Evolutionary conservation across 2,888 invertebrate species (phyloP), one percentile per base, ranked within the genome.

Genomic region (Gari tellinella): DNA sequence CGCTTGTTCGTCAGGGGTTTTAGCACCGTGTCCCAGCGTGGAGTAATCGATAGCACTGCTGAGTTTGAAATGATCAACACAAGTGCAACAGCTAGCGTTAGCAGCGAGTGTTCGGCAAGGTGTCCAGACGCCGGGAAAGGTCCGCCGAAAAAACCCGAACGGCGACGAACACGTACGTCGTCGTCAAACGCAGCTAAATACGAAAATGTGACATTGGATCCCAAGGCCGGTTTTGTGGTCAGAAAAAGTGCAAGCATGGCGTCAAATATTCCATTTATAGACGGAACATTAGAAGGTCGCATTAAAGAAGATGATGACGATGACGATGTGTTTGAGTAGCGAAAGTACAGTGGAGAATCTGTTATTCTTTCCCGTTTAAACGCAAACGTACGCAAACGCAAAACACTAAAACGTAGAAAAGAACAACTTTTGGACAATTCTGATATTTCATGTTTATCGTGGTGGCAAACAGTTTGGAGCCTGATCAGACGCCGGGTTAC

Each of bases 21-120:
- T 38, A 78, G 77, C 46, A 72, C 72, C 8, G 62, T 72, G 17
- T 60, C 73, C 5, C 66, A 73, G 19, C 69, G 77, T 8, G 77
- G 77, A 4, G 66, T 58, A 15, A 60, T 78, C 12, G 77, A 78
- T 56, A 78, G 77, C 51, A 78, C 77, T 0, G 77, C 63, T 1
- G 77, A 78, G 43, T 78, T 78, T 55, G 77, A 78, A 56, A 73
- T 78, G 52, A 57, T 69, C 7, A 77, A 72, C 53, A 62, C 62
- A 2, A 63, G 69, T 45, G 43, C 19, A 5, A 66, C 63, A 7
- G 41, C 38, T 21, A 70, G 69, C 40, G 60, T 67, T 4, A 75
- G 75, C 37, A 75, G 75, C 48, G 62, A 72, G 23, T 63, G 67
- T 37, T 45, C 38, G 8, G 31, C 14, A 19, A 51, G 26, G 5